Percentiles rank a stretch among this genome's conserved stretches.
Evolutionary conservation across 23 tunicate genomes (phyloP).

Genomic region (Trididemnum nubilum): DNA sequence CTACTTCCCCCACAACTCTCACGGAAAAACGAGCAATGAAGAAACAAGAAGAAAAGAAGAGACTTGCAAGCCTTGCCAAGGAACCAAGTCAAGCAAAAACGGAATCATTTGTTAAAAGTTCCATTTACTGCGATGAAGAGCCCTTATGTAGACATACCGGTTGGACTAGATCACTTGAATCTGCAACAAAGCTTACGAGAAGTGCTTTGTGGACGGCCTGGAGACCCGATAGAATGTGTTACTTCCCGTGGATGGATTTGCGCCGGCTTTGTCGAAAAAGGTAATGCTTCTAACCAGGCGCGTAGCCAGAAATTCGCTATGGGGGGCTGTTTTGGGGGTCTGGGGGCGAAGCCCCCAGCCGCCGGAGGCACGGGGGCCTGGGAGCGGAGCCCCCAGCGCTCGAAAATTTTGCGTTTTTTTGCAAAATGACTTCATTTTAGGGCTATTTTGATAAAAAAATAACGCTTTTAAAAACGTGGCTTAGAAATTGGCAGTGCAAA

Average conservation of each 20-base stretch:
- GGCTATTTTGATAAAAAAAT: no score
- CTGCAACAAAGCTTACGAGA: constrained; percentile 4
- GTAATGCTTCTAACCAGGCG: not conserved
- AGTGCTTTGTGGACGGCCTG: constrained; percentile 10
- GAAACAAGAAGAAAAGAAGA: not conserved
- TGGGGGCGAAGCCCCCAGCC: no score
- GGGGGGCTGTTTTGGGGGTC: no score
- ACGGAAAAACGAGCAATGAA: no score
- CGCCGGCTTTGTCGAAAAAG: not conserved
- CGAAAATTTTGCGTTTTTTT: no score
- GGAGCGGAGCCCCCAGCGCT: no score
- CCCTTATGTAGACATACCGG: not conserved
- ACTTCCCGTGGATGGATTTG: constrained; percentile 21
- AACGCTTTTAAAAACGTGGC: no score
- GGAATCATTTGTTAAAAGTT: not conserved
- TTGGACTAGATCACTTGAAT: constrained; percentile 8
- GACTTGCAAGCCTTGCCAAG: constrained; percentile 5
- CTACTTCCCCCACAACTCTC: no score
- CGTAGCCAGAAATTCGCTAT: no score
- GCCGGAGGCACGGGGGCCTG: no score
- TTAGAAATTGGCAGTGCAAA: no score
- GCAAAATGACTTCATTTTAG: no score
- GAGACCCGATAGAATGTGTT: constrained; percentile 6
- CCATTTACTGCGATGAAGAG: not conserved
- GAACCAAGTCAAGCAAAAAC: not conserved